Evolutionary conservation across 2,888 invertebrate genomes (phyloP), one percentile per base, ranked within the genome.

Genomic region (Rhagium mordax): DNA sequence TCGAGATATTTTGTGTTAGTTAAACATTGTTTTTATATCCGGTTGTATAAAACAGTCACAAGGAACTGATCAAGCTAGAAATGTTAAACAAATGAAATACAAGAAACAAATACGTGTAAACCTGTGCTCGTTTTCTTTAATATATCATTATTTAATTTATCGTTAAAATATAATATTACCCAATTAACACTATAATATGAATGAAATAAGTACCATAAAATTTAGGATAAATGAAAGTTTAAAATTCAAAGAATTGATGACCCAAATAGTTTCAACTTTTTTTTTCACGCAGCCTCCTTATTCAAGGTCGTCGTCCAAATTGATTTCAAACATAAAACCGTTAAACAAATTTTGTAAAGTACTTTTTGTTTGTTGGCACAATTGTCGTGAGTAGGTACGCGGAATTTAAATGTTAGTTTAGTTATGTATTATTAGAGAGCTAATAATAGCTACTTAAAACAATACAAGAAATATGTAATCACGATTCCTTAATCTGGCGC

Each of bases 211-310:
- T 33, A 29, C 29, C 15, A 4, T 59, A n/a, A 24, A 33, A 59
- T 59, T 57, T 13, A 59, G 59, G 59, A 16, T 29, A 59, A 59
- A 29, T 59, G 59, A 59, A 59, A 59, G 59, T 59, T 59, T 21
- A 15, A 15, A 15, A 15, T 33, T 29, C 59, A 59, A 16, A 59
- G 33, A 59, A 59, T 59, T 18, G 59, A 33, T 59, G 59, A 59
- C 59, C 59, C 18, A 33, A 27, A 59, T 59, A 33, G 15, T 18
- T n/a, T 27, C 15, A 6, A 59, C 59, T 13, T 41, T 33, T n/a
- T n/a, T 57, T 59, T 59, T 59, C 29, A 33, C 59, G 33, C 59
- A 29, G 16, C 59, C 59, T 27, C 16, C 33, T 33, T 59, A 59
- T 59, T 59, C 59, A 59, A 59, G 59, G 59, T 15, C 59, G 21